phyloP scores from a whole-genome alignment of 1,140 invertebrate species.

The Conopomorpha cramerella region DNA sequence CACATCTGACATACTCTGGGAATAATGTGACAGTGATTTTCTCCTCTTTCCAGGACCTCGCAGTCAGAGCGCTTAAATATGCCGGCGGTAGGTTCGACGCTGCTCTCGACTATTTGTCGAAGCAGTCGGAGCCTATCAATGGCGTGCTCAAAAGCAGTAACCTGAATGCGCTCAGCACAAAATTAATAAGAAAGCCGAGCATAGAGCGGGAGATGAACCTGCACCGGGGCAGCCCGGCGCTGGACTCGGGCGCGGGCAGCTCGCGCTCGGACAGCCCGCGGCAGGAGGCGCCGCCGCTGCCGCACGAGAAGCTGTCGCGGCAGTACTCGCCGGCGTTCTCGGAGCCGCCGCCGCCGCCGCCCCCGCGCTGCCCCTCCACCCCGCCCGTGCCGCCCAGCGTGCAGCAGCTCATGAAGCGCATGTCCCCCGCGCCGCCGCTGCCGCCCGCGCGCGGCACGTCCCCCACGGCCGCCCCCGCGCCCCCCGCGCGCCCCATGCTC shows the following conservation, averaged over 20 bases:
- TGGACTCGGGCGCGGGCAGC: conserved; percentile 85
- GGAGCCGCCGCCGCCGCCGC: conserved; percentile 75
- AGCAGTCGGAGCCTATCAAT: conserved; percentile 65
- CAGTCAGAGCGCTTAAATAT: conserved; percentile 69
- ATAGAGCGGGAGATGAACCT: conserved; percentile 78
- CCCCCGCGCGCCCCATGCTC: conserved; percentile 70
- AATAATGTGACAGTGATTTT: too few species aligned
- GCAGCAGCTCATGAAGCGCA: conserved; percentile 83
- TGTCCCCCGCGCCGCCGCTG: conserved; percentile 76
- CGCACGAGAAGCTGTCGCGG: conserved; percentile 58
- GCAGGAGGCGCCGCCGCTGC: conserved; percentile 58
- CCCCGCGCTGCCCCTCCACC: conserved; percentile 69
- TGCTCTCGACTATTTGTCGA: conserved; percentile 70
- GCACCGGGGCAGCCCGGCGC: conserved; percentile 79
- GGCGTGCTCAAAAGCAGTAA: conserved; percentile 61
- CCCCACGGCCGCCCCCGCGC: conserved; percentile 64
- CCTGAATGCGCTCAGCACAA: conserved; percentile 67
- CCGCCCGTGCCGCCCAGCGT: conserved; percentile 77
- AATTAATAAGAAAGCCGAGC: conserved; percentile 84
- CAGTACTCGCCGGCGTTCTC: conserved; percentile 73
- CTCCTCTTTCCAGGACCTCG: conserved; percentile 63
- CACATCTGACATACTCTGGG: too few species aligned
- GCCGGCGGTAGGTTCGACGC: conserved; percentile 70
- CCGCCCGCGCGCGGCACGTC: conserved; percentile 73
- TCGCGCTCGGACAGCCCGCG: conserved; percentile 87